Evolutionary conservation across 1,140 invertebrate genomes (phyloP), one percentile per base, ranked within the genome.

Genomic region (Drosophila lowei): DNA sequence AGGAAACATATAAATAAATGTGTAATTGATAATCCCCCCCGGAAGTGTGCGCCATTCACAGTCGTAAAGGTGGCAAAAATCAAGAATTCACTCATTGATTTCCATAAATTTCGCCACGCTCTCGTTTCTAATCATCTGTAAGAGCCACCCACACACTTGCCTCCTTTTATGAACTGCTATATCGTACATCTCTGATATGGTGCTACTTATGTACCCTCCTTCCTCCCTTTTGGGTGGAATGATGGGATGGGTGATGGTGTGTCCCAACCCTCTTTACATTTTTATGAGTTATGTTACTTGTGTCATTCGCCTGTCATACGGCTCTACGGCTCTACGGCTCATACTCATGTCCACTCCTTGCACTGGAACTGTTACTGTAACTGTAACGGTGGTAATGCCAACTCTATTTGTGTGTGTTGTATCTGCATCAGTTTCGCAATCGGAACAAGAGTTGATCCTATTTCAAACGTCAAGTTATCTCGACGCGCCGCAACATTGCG

Each of bases 401-500:
- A n/a, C n/a, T 21, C 5, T 48, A 47, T 58, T 5, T 56, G 6
- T 56, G 5, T 23, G 23, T 23, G 5, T 23, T 23, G 42, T 63
- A 25, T 53, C 41, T 58, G 41, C 64, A 41, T 41, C 63, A 48
- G 42, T 67, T 54, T 64, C 38, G 57, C 55, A 67, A 60, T 59
- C 23, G 49, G 50, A 43, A 55, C 42, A 44, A 59, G 60, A n/a
- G 43, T 56, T 86, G 81, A 86, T 86, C 81, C 81, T 86, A 88
- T 86, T 81, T 86, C 81, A 86, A 86, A 86, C 61, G 81, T 86
- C 81, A 86, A 77, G 78, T 88, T 86, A 86, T 38, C 60, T 52
- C 58, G 68, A 72, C 72, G 28, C 23, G 13, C 8, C 60, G 44
- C 59, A 59, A 44, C 56, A 52, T 52, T 63, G 57, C 52, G 44